phyloP scores from a whole-genome alignment of 2,113 vertebrate genomes.

The Heloderma charlesbogerti region DNA sequence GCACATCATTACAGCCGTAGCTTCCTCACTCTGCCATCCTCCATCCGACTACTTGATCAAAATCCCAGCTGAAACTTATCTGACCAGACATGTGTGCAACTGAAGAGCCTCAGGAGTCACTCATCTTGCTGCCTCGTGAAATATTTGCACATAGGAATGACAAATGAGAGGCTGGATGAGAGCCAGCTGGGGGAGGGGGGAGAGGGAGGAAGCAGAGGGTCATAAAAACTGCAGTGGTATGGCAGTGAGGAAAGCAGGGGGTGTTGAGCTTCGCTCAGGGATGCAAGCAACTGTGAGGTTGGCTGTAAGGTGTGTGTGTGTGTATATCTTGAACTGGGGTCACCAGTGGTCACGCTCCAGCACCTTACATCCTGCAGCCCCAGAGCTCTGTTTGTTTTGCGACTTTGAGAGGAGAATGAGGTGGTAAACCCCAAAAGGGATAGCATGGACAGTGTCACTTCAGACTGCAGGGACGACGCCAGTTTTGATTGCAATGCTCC shows the following conservation, averaged over 20 bases:
- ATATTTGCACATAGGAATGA: slow-evolving; percentile 7
- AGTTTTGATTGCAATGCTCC: neutral
- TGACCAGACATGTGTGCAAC: slow-evolving; percentile 27
- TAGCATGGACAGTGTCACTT: neutral
- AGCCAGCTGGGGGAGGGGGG: neutral
- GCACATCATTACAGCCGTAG: neutral
- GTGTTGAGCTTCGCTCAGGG: neutral
- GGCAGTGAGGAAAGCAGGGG: neutral
- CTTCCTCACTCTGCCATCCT: neutral
- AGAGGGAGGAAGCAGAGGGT: neutral
- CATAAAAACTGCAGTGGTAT: too few species aligned
- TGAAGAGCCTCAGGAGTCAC: slow-evolving; percentile 12
- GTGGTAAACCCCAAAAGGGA: neutral
- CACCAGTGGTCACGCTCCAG: neutral
- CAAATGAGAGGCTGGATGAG: neutral
- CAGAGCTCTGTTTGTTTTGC: neutral
- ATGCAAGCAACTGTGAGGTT: neutral
- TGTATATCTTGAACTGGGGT: neutral
- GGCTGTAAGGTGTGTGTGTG: neutral
- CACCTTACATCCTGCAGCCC: neutral
- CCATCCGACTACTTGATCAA: slow-evolving; percentile 25
- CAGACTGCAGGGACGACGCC: neutral
- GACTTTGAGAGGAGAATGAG: too few species aligned
- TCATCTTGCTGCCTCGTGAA: slow-evolving; percentile 2
- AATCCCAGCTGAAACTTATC: slow-evolving; percentile 27